Evolutionary conservation across 92 coral and sea anemone species (phyloP), one percentile per base, ranked within the genome.

Genomic region (Hydrozoanthus gracilis): DNA sequence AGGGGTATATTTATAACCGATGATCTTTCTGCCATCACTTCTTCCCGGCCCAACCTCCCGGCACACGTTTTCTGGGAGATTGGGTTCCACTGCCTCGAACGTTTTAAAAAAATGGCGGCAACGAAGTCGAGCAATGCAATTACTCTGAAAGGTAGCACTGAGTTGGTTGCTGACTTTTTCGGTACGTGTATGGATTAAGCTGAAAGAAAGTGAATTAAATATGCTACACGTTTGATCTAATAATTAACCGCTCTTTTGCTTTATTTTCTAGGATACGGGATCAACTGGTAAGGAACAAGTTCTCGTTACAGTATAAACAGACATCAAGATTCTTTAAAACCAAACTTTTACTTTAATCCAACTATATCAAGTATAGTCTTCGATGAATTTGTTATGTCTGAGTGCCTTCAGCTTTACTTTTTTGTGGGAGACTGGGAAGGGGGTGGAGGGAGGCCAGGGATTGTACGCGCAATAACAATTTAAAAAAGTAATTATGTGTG

Each of bases 41-140:
- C 39, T 27, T 27, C 39, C 39, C 39, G 39, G 39, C 39, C 39
- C 39, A 27, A 27, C 39, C 39, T 27, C 39, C 39, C 39, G 39
- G 39, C 39, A 27, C 39, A 27, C 39, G 39, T 27, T 27, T 27
- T 27, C 39, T 56, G 20, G 74, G 85, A 65, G 85, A 47, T 47
- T 80, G 71, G 73, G 85, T 48, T 47, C 74, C 60, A 80, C 8
- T 35, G 15, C 4, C 6, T n/a, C 17, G 3, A 16, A 4, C 11
- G 58, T 80, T 50, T 80, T 80, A 55, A 78, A 97, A 95, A 93
- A 95, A 97, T 97, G 99, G 99, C 99, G 99, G 99, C 98, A 93
- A 91, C 92, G 7, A 83, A 79, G 5, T 92, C 83, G 20, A 82
- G 87, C 84, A 92, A 89, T 86, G 95, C 98, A 12, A 97, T 97